These are phyloP conservation scores for Meteorus cinctellus DNA, from an alignment of 2,888 invertebrate species.

Conservation along the genomic window DNA sequence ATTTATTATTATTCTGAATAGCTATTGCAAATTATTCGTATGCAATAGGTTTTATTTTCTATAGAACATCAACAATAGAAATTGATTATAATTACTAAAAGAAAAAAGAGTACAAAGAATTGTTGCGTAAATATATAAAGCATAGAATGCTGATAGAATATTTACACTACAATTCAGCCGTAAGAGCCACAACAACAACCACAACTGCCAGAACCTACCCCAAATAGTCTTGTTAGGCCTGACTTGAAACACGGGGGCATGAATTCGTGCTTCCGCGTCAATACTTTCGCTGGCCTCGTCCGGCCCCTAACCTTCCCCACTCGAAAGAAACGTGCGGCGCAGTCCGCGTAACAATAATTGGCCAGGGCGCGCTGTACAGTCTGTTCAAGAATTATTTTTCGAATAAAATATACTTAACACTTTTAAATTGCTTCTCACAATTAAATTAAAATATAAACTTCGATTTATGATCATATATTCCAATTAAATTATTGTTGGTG, in stretches of 20 bases:
- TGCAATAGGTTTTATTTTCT: no score
- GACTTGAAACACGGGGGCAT: constrained; percentile 51
- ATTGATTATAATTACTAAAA: no score
- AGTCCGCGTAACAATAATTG: constrained; percentile 63
- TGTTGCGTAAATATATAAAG: not conserved
- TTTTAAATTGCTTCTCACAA: no score
- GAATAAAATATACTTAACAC: not conserved
- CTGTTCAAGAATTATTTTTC: constrained; percentile 50
- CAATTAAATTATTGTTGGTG: no score
- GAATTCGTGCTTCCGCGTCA: constrained; percentile 57
- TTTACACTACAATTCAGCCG: constrained; percentile 46
- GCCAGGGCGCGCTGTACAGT: constrained; percentile 59
- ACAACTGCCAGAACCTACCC: constrained; percentile 63
- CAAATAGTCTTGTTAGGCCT: constrained; percentile 67
- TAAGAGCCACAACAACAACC: constrained; percentile 32
- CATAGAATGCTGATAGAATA: not conserved
- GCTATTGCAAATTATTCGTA: no score
- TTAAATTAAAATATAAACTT: no score
- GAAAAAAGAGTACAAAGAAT: no score
- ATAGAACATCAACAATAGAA: no score
- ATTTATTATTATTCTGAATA: no score
- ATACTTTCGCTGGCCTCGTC: constrained; percentile 63
- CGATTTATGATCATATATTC: no score
- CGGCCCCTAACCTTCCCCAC: constrained; percentile 71
- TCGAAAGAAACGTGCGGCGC: constrained; percentile 59